These are phyloP conservation scores for Brachyptera risi DNA, from an alignment of 2,888 invertebrate genomes.

Conservation along the genomic window DNA sequence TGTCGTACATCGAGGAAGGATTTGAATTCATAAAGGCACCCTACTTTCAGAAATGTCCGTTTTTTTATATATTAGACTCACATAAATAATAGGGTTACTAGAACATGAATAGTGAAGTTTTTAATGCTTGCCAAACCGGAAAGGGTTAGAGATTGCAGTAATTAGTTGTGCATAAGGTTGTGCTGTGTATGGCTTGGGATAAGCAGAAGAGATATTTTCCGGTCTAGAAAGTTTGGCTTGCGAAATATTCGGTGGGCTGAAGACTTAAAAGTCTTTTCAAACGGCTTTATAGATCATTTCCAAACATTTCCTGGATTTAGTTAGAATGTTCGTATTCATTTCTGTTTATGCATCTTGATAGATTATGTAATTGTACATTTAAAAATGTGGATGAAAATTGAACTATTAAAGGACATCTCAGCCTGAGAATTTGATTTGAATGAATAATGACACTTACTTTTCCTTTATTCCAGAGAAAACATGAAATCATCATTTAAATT, in stretches of 20 bases:
- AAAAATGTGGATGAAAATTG: neutral
- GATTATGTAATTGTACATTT: neutral
- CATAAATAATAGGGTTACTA: slow-evolving; percentile 20
- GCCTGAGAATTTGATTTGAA: too few species aligned
- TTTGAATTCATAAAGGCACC: slow-evolving; percentile 8
- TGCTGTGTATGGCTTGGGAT: slow-evolving; percentile 1
- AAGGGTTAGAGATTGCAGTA: slow-evolving; percentile 19
- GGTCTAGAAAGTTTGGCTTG: slow-evolving; percentile 9
- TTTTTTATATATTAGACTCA: slow-evolving; percentile 1
- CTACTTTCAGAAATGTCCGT: neutral
- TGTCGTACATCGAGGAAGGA: slow-evolving; percentile 8
- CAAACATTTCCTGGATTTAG: too few species aligned
- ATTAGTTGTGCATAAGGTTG: too few species aligned
- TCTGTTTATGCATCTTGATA: too few species aligned
- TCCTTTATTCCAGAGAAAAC: too few species aligned
- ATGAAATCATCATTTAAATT: too few species aligned
- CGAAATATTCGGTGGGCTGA: too few species aligned
- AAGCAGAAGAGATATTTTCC: slow-evolving; percentile 17
- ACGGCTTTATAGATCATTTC: too few species aligned
- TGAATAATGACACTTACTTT: too few species aligned
- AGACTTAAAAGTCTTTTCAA: too few species aligned
- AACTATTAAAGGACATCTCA: too few species aligned
- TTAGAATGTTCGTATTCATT: too few species aligned
- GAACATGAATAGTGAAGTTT: slow-evolving; percentile 17
- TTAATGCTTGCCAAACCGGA: slow-evolving; percentile 18